Evolutionary conservation across 2,797 vertebrate species (phyloP), one percentile per base, ranked within the genome.

Genomic region (Eleutherodactylus coqui): DNA sequence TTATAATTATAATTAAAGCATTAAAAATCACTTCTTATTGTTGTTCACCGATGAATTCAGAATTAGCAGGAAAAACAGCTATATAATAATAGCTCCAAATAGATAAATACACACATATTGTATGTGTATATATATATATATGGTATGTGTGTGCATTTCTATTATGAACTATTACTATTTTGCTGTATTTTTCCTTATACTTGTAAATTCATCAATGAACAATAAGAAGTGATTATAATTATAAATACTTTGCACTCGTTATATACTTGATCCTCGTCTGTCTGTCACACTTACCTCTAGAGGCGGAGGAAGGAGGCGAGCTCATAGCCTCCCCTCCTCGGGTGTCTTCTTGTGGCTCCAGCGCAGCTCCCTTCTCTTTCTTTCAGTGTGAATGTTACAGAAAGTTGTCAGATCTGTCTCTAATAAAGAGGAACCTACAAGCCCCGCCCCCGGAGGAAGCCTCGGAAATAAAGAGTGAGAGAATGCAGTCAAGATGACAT

Each of bases 391-490:
- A 78, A 41, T 73, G 75, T 17, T 38, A 49, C 38, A 75, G 29
- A 51, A 36, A 72, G 53, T 21, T 34, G 17, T 24, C 10, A 2
- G 13, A 34, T 55, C 62, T 47, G 51, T 32, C 51, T 34, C 8
- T 83, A 79, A 73, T 84, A 84, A 87, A 87, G 82, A 87, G 86
- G 86, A 87, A 87, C 82, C 53, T 14, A 13, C 17, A 4, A 36
- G 36, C 13, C 75, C 67, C 82, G 11, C 81, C 79, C 17, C 17
- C 5, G 32, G 76, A 84, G 76, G 86, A 58, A 73, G 60, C 29
- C 47, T 21, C 70, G 84, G 84, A 80, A 80, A 73, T 41, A 79
- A 29, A 47, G 38, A 29, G 41, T 43, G n/a, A 82, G 79, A 47
- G 0, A 29, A 45, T n/a, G 27, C 11, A 86, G 51, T 27, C 55